A percentile compares a stretch with the other conserved stretches of the same genome.
Conservation (phyloP, 2,888 invertebrate species). For the Leptinotarsa juncta region DNA sequence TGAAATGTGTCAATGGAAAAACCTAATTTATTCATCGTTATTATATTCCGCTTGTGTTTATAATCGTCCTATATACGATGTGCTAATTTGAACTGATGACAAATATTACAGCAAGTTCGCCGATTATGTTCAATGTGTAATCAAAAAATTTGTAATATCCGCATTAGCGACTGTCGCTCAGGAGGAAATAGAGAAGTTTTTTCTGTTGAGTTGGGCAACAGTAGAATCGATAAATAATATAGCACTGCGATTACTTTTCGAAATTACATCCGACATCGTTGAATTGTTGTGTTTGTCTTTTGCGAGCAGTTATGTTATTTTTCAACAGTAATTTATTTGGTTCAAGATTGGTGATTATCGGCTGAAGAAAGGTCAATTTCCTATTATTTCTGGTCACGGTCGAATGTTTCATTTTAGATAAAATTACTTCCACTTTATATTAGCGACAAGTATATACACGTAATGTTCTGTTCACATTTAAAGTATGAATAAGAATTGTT, state of each 20-base stretch:
- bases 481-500: no score
- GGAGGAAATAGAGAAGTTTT: slow-evolving; percentile 13
- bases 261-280: neutral
- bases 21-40: neutral
- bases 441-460: no score
- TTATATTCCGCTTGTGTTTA: neutral
- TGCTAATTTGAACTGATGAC: neutral
- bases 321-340: neutral
- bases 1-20: neutral
- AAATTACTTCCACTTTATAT: no score
- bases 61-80: neutral
- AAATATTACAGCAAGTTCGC: neutral
- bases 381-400: no score
- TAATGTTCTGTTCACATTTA: no score
- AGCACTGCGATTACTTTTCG: slow-evolving; percentile 1
- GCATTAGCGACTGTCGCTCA: slow-evolving; percentile 2
- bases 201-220: slow-evolving; percentile 3
- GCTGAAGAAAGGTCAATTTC: no score
- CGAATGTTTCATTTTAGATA: no score
- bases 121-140: slow-evolving; percentile 1
- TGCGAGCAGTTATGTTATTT: neutral
- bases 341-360: neutral
- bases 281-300: neutral
- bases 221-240: slow-evolving; percentile 15
- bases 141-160: slow-evolving; percentile 22